A percentile compares a stretch with the other conserved stretches of the same genome.
phyloP scores from a whole-genome alignment of 2,113 vertebrate species.

The Rattus norvegicus region GRCr8 NC_086020.1:190607001-190607500 shows the following conservation, averaged over 20 bases:
- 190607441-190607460: not conserved
- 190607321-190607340: not conserved
- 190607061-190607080: not conserved
- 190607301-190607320: not conserved
- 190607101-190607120: not conserved
- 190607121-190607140: not conserved
- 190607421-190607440: no score
- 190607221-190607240: conserved; percentile 29
- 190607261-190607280: conserved; percentile 22
- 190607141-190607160: conserved; percentile 21
- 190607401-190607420: not conserved
- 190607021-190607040: not conserved
- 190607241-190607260: conserved; percentile 47
- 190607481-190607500: no score
- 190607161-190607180: not conserved
- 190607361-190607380: not conserved
- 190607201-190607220: conserved; percentile 39
- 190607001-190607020: not conserved
- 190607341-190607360: not conserved
- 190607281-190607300: not conserved
- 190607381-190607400: not conserved
- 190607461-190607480: not conserved
- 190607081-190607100: not conserved
- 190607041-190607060: not conserved
- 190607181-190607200: conserved; percentile 42